Evolutionary conservation across 1,140 invertebrate genomes (phyloP), one percentile per base, ranked within the genome.

Genomic region (Cheumatopsyche charites): DNA sequence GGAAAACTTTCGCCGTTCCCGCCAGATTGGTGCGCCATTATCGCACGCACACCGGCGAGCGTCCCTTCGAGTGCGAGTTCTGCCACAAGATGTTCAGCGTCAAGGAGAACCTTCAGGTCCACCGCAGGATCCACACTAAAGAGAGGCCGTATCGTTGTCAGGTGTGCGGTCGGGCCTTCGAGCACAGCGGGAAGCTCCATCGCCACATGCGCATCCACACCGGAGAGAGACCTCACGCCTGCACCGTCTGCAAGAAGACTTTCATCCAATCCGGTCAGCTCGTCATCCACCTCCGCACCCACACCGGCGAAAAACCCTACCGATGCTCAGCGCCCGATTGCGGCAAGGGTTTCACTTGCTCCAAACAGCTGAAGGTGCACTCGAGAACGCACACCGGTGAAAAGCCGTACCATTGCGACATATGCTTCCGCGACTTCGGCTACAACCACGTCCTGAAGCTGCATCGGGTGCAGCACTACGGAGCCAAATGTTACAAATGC

Each of bases 161-260:
- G 52, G 92, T 96, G 21, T 98, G 96, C 81, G 91, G 91, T 1
- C 87, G 95, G 0, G 95, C 95, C 0, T 97, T 96, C 78, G 94
- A 97, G 78, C 95, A 97, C 81, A 93, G 92, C 36, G 95, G 95
- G 0, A 94, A 97, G 79, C 83, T 97, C 29, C 94, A 96, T 77
- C 88, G 95, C 5, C 96, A 97, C 80, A 95, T 96, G 90, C 88
- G 94, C 61, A 95, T 95, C 73, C 94, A 96, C 79, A 96, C 94
- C 0, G 86, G 96, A 0, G 96, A 98, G 81, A 87, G 95, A 21
- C 96, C 96, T 0, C 96, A 97, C 82, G 93, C 93, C 77, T 98
- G 96, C 80, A 90, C 89, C n/a, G 90, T 96, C 55, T 98, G 96
- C 80, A 89, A 90, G 63, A 95, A 95, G 80, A 94, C 93, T 0